Evolutionary conservation across 2,113 vertebrate species (phyloP).

Genomic region (Hiodon tergisus): DNA sequence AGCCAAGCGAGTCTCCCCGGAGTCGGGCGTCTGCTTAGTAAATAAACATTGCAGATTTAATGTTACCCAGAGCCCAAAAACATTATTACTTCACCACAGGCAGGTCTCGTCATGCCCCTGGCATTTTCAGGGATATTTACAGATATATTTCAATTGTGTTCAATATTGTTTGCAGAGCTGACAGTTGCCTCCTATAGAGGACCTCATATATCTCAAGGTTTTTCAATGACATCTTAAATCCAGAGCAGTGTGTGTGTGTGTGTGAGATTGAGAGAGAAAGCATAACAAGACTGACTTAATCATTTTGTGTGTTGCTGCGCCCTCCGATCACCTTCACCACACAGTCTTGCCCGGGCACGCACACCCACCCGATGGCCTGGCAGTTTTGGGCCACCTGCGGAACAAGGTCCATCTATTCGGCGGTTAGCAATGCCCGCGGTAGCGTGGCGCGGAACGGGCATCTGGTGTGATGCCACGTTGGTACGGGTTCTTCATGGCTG

Average conservation of each 20-base stretch:
- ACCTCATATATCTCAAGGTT: conserved; percentile 53
- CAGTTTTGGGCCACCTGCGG: too few species aligned
- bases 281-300: not conserved
- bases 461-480: too few species aligned
- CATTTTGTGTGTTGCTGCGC: not conserved
- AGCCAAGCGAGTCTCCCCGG: too few species aligned
- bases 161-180: conserved; percentile 32
- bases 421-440: too few species aligned
- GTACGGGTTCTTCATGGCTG: too few species aligned
- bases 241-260: conserved; percentile 38
- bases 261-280: not conserved
- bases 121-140: conserved; percentile 36
- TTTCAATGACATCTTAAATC: conserved; percentile 39
- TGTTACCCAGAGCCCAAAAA: conserved; percentile 21
- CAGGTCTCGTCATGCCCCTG: conserved; percentile 31
- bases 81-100: conserved; percentile 45
- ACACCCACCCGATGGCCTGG: too few species aligned
- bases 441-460: too few species aligned
- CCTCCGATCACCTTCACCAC: not conserved
- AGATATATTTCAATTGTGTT: conserved; percentile 42
- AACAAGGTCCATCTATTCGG: too few species aligned
- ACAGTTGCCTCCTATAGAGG: conserved; percentile 33
- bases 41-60: too few species aligned
- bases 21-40: too few species aligned
- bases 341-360: too few species aligned